Conservation (phyloP, 2,888 invertebrate genomes). For the Coenonympha arcania region DNA sequence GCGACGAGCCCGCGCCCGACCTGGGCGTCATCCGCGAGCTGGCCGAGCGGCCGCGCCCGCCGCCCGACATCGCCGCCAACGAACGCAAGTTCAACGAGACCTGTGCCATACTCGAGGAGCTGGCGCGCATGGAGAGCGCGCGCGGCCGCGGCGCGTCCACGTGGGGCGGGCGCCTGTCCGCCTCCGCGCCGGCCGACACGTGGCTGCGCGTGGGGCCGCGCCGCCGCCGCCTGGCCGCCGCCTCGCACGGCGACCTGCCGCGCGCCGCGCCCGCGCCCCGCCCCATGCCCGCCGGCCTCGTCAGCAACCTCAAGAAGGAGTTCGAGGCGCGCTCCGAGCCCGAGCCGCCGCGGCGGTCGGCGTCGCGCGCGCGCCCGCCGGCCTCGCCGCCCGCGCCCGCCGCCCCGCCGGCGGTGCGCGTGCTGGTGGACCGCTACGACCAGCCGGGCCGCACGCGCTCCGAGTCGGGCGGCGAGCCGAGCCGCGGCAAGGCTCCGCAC, state of each 20-base stretch:
- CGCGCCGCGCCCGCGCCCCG: slow-evolving; percentile 53
- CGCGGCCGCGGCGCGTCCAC: slow-evolving; percentile 55
- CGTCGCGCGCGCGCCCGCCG: slow-evolving; percentile 34
- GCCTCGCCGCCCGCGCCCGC: slow-evolving; percentile 33
- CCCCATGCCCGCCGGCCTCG: slow-evolving; percentile 78
- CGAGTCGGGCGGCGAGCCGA: slow-evolving; percentile 38
- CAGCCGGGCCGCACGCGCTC: slow-evolving; percentile 35
- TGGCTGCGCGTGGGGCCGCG: slow-evolving; percentile 62
- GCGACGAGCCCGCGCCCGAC: slow-evolving; percentile 42
- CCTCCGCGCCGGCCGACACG: slow-evolving; percentile 77
- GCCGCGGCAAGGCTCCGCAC: slow-evolving; percentile 24
- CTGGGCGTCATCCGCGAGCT: slow-evolving; percentile 61
- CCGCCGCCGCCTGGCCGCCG: slow-evolving; percentile 56
- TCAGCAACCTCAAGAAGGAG: slow-evolving; percentile 88
- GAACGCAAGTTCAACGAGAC: slow-evolving; percentile 67
- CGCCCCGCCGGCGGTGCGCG: slow-evolving; percentile 71
- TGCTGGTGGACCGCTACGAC: slow-evolving; percentile 77
- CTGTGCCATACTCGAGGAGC: slow-evolving; percentile 77
- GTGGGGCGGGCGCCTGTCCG: slow-evolving; percentile 72
- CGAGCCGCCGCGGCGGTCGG: slow-evolving; percentile 36
- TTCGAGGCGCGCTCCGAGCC: slow-evolving; percentile 80
- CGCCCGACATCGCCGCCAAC: slow-evolving; percentile 48
- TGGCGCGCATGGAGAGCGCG: slow-evolving; percentile 57
- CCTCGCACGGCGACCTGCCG: slow-evolving; percentile 61
- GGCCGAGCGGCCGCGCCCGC: slow-evolving; percentile 35